Percentiles rank a stretch among this genome's conserved stretches.
Evolutionary conservation across 2,797 vertebrate genomes (phyloP).

Genomic region (Pseudomugil gertrudae): DNA sequence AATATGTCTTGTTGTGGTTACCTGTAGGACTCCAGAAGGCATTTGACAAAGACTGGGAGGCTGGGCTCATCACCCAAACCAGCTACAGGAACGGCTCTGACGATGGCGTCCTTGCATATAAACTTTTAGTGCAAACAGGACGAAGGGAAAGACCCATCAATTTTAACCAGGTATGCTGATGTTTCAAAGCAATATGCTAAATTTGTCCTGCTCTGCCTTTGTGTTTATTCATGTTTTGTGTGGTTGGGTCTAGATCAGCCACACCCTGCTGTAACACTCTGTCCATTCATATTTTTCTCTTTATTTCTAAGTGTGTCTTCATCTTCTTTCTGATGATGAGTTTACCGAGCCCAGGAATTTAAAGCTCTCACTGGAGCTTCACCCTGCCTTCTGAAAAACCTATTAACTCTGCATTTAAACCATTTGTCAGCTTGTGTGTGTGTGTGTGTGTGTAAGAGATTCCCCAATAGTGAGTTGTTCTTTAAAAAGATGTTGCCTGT

Average conservation of each 20-base stretch:
- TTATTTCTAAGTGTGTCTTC: conserved; percentile 47
- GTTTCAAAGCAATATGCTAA: neutral
- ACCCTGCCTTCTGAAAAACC: conserved; percentile 81
- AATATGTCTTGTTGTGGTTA: conserved; percentile 45
- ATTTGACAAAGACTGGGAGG: conserved; percentile 94
- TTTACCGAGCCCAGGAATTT: conserved; percentile 83
- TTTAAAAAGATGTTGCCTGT: neutral
- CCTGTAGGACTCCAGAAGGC: conserved; percentile 92
- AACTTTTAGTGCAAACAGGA: conserved; percentile 95
- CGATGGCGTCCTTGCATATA: conserved; percentile 93
- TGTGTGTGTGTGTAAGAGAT: conserved; percentile 6
- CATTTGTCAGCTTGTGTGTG: conserved; percentile 56
- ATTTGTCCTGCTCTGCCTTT: conserved; percentile 15
- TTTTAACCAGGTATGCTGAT: conserved; percentile 85
- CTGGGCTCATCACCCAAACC: conserved; percentile 88
- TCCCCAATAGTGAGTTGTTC: conserved; percentile 31
- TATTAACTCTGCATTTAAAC: conserved; percentile 80
- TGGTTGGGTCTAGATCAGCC: conserved; percentile 33
- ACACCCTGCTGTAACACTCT: conserved; percentile 58
- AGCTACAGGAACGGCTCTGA: conserved; percentile 95
- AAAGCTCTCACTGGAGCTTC: conserved; percentile 79
- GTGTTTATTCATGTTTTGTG: conserved; percentile 22
- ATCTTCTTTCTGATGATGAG: conserved; percentile 69
- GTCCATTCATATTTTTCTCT: conserved; percentile 36
- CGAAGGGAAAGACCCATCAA: conserved; percentile 92